Percentiles rank a stretch among this genome's conserved stretches.
These are phyloP conservation scores for Incurvaria masculella DNA, from an alignment of 2,888 invertebrate species.

Conservation along the genomic window DNA sequence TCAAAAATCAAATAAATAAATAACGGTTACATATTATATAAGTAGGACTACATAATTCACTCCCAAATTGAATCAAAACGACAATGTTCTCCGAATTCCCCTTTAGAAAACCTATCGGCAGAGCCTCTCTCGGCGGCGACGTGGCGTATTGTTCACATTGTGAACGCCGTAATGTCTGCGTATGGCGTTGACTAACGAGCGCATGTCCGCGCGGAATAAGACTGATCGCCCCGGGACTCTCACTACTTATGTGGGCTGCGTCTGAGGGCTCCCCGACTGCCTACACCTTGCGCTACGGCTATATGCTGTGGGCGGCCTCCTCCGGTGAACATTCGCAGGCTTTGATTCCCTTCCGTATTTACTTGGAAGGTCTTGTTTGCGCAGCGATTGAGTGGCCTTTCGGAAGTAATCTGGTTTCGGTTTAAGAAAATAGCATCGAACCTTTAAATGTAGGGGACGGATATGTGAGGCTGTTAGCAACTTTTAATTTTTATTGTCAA, in stretches of 20 bases:
- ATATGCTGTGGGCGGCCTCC: neutral
- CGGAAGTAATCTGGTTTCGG: too few species aligned
- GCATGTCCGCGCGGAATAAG: constrained; percentile 56
- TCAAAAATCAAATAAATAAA: too few species aligned
- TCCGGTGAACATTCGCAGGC: neutral
- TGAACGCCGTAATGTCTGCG: constrained; percentile 33
- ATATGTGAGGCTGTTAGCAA: too few species aligned
- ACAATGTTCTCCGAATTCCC: neutral
- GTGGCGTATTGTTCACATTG: neutral
- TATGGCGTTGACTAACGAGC: constrained; percentile 53
- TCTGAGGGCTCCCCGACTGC: constrained; percentile 22
- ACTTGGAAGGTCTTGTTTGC: too few species aligned
- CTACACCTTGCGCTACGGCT: neutral
- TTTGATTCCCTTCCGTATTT: neutral
- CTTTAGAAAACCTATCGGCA: neutral
- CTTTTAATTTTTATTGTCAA: too few species aligned
- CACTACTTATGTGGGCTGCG: constrained; percentile 33
- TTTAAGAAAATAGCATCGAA: too few species aligned
- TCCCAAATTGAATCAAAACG: neutral
- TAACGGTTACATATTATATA: too few species aligned
- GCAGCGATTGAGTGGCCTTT: too few species aligned
- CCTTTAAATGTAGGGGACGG: too few species aligned
- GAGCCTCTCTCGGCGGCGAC: neutral
- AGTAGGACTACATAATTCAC: neutral
- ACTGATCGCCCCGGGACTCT: constrained; percentile 49